Evolutionary conservation across 92 coral and sea anemone species (phyloP), one percentile per base, ranked within the genome.

Genomic region (Porites divaricata): DNA sequence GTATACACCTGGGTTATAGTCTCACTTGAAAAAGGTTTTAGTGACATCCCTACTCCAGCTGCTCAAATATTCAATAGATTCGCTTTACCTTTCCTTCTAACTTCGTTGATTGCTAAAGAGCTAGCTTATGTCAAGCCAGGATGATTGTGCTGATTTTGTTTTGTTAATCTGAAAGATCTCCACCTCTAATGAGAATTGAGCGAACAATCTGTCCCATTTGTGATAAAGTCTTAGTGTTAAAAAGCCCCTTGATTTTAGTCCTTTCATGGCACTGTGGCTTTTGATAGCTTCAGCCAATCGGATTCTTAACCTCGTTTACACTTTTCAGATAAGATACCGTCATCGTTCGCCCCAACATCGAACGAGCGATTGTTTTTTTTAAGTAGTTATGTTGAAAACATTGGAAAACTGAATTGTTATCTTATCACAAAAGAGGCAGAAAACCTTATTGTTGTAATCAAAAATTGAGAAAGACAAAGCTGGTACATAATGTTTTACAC

Each of bases 11-110:
- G 71, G 17, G 12, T 2, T 13, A 50, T 53, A 35, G 52, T 49
- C 78, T 51, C 13, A 49, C 63, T 41, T 72, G 62, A 71, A 70
- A 53, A 59, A 72, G 50, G 22, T 7, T 82, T 62, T 11, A 19
- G 53, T 72, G 86, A 72, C 86, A 59, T 1, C 13, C 26, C 2
- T 1, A 1, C 17, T 41, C 48, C 86, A 82, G 70, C 72, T 82
- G 86, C 2, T 22, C 16, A 82, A 82, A 82, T 25, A 72, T 17
- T 9, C 57, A 52, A 1, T 16, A 24, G 59, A 16, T n/a, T 10
- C 51, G 15, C 9, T 52, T 19, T 48, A 12, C 57, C 22, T 80
- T 69, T 54, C 15, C 68, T 58, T 50, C 23, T 8, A 10, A 14
- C 13, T 21, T 11, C 20, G 23, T 19, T 20, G 81, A 35, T 15